phyloP scores from a whole-genome alignment of 2,113 vertebrate species.

The Channa maculata region DNA sequence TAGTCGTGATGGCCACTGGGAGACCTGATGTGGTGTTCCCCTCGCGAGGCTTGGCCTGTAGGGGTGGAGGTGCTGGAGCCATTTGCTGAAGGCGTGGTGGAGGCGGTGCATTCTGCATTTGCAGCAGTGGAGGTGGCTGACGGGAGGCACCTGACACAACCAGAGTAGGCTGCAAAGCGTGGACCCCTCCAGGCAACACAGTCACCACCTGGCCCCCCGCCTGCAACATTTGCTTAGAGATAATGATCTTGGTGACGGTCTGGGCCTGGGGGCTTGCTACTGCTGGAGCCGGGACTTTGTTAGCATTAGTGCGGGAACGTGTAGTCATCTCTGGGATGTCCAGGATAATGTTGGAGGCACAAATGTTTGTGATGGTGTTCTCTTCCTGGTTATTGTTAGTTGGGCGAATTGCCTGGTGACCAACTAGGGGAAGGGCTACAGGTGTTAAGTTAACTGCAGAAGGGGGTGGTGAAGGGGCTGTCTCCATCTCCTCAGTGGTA shows the following conservation, averaged over 20 bases:
- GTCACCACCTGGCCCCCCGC: slow-evolving; percentile 85
- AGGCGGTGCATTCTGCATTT: slow-evolving; percentile 75
- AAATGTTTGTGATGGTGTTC: slow-evolving; percentile 85
- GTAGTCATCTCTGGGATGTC: slow-evolving; percentile 81
- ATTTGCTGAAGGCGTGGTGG: slow-evolving; percentile 83
- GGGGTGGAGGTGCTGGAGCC: slow-evolving; percentile 80
- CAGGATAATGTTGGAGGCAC: slow-evolving; percentile 84
- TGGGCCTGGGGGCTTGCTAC: slow-evolving; percentile 60
- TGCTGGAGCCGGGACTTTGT: slow-evolving; percentile 63
- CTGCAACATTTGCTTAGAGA: slow-evolving; percentile 87
- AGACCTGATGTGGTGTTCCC: slow-evolving; percentile 43
- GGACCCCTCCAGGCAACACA: slow-evolving; percentile 82
- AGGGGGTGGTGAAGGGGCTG: slow-evolving; percentile 73
- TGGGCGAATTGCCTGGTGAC: slow-evolving; percentile 37
- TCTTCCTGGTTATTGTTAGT: slow-evolving; percentile 63
- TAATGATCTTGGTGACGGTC: slow-evolving; percentile 89
- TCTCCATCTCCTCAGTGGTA: slow-evolving; percentile 73
- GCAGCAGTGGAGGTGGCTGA: slow-evolving; percentile 88
- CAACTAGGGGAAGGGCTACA: slow-evolving; percentile 11
- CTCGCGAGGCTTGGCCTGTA: slow-evolving; percentile 83
- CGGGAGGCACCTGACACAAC: slow-evolving; percentile 68
- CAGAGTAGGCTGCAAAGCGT: slow-evolving; percentile 61
- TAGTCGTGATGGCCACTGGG: slow-evolving; percentile 54
- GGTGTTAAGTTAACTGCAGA: slow-evolving; percentile 7
- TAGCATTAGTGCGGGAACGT: slow-evolving; percentile 77